Evolutionary conservation across 2,113 vertebrate species (phyloP).

Genomic region (Pituophis catenifer): DNA sequence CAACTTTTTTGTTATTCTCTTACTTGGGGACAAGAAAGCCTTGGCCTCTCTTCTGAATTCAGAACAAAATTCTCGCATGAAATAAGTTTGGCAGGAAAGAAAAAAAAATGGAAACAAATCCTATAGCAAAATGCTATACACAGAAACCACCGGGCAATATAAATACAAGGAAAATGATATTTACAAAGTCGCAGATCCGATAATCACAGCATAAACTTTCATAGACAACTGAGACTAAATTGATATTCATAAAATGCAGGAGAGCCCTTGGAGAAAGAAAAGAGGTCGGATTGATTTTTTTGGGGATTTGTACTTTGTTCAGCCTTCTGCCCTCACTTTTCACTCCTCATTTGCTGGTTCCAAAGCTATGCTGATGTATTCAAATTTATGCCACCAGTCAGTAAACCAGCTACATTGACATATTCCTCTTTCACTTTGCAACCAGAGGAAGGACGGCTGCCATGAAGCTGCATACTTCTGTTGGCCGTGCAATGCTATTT

Average conservation of each 20-base stretch:
- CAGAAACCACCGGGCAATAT: not conserved
- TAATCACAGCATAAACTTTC: not conserved
- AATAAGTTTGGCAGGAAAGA: not conserved
- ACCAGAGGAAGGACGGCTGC: slow-evolving; percentile 40
- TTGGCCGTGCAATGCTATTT: slow-evolving; percentile 49
- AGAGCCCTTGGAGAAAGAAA: not conserved
- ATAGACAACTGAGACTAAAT: not conserved
- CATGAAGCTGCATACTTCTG: slow-evolving; percentile 49
- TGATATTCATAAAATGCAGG: not conserved
- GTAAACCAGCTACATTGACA: slow-evolving; percentile 12
- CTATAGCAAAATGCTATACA: not conserved
- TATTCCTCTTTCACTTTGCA: slow-evolving; percentile 8
- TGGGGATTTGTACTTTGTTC: not conserved
- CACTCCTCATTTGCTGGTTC: not conserved
- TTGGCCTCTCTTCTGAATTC: not conserved
- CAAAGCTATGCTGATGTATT: slow-evolving; percentile 24
- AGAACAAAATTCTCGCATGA: not conserved
- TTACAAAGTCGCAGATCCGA: not conserved
- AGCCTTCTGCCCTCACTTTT: not conserved
- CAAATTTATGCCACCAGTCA: slow-evolving; percentile 17
- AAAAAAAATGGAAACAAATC: not conserved
- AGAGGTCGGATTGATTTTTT: not conserved
- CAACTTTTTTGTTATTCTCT: not conserved
- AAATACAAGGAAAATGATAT: not conserved
- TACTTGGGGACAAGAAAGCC: not conserved